Conservation (phyloP, 2,797 vertebrate species). For the Centropyge bicolor region DNA sequence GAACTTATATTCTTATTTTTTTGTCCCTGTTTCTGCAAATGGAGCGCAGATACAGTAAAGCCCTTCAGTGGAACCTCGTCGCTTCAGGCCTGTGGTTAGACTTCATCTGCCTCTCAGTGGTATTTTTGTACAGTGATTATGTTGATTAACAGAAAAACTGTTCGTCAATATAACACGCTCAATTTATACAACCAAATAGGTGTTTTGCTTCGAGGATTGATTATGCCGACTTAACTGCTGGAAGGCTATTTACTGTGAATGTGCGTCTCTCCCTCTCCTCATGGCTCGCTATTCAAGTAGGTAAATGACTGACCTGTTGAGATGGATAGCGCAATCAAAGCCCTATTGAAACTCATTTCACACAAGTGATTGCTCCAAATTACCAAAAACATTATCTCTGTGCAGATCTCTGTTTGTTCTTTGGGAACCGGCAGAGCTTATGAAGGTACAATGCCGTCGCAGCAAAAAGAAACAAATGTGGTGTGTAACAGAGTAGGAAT, state of each 20-base stretch:
- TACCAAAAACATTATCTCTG: constrained; percentile 46
- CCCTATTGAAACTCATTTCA: constrained; percentile 41
- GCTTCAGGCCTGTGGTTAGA: not conserved
- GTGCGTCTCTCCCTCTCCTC: not conserved
- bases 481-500: not conserved
- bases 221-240: not conserved
- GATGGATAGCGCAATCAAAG: constrained; percentile 48
- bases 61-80: not conserved
- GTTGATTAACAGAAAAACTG: constrained; percentile 5
- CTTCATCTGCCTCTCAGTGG: not conserved
- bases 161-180: not conserved
- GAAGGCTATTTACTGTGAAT: constrained; percentile 34
- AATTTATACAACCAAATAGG: constrained; percentile 1
- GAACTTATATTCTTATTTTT: not conserved
- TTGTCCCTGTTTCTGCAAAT: not conserved
- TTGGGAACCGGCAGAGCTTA: constrained; percentile 22
- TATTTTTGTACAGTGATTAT: not conserved
- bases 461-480: constrained; percentile 10
- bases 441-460: not conserved
- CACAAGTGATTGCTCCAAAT: constrained; percentile 47
- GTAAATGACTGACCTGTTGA: constrained; percentile 47
- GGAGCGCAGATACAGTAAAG: not conserved
- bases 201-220: constrained; percentile 25
- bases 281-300: constrained; percentile 1
- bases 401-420: constrained; percentile 28